Base-by-base conservation (phyloP, 2,888 invertebrate species). In the Limnephilus auricula region DNA sequence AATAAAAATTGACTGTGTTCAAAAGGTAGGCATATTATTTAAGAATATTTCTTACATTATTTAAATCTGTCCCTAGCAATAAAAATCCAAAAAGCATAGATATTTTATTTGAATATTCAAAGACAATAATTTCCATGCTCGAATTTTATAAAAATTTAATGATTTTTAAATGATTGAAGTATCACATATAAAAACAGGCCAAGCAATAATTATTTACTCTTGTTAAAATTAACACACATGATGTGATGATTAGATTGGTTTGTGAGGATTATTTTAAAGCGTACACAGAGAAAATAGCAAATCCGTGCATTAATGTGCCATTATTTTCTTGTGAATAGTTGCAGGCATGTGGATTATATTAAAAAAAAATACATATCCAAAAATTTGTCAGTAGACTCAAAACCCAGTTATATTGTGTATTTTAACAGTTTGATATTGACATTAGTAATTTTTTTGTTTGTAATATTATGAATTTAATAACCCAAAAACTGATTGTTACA, bases 201-300 rank as follows among this genome's bases (percentile, higher is more conserved):
- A 80, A 32, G 80, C 31, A 30, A 32, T 30, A 30, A 80, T 32
- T 32, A 18, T 80, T 45, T 45, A 45, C 1, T 45, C 13, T 45
- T 30, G 80, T 80, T 32, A 79, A 79, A 13, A 50, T 12, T 50
- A 65, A 65, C 65, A 65, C 65, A 65, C 65, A 65, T 65, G 65
- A 65, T 65, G 65, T 65, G 65, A 65, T 65, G 65, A 65, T 82
- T 82, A 82, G 32, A 18, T 34, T 82, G 80, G 80, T 40, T 40
- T 40, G 40, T 82, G 80, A 82, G 30, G 31, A 82, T 32, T 37
- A 82, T 82, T 82, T 82, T 34, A 34, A 65, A 65, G 65, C 65
- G 65, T n/a, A n/a, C 65, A 65, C 65, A 65, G 25, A 65, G 65
- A n/a, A 65, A 65, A 65, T 4, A 25, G 65, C 65, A 65, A 65